phyloP scores from a whole-genome alignment of 2,797 vertebrate species.

The Tragelaphus eurycerus region DNA sequence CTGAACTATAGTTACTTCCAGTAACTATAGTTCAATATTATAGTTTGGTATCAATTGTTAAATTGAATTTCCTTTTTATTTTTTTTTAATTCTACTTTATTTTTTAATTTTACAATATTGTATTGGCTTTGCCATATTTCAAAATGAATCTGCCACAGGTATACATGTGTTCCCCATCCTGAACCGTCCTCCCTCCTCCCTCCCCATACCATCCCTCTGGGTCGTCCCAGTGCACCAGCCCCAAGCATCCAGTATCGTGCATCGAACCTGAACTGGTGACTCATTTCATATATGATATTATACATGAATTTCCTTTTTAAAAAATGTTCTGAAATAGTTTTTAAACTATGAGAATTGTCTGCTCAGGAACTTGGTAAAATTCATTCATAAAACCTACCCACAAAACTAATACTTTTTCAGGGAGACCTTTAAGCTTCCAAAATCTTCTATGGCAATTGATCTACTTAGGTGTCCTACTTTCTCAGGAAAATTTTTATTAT shows the following conservation, averaged over 20 bases:
- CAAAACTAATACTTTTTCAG: background rate
- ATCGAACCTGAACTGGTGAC: too few relatives aligned
- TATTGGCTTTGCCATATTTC: too few relatives aligned
- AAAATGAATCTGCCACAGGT: too few relatives aligned
- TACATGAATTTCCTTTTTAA: background rate
- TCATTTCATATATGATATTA: too few relatives aligned
- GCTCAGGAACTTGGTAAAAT: background rate
- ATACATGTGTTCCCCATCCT: too few relatives aligned
- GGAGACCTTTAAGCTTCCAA: slow-evolving; percentile 12
- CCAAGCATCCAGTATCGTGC: too few relatives aligned
- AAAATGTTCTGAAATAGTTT: slow-evolving; percentile 1
- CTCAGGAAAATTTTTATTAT: background rate
- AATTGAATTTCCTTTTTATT: background rate
- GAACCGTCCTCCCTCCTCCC: too few relatives aligned
- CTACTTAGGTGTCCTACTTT: background rate
- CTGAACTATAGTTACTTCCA: background rate
- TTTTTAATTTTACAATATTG: too few relatives aligned
- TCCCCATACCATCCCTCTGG: too few relatives aligned
- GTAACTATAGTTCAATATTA: too few relatives aligned
- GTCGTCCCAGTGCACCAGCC: too few relatives aligned
- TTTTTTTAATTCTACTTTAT: too few relatives aligned
- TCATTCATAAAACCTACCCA: background rate
- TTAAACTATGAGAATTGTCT: background rate
- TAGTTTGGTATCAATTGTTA: background rate
- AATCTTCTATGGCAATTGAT: background rate